Evolutionary conservation across 2,113 vertebrate species (phyloP).

Genomic region (Polyodon spathula): DNA sequence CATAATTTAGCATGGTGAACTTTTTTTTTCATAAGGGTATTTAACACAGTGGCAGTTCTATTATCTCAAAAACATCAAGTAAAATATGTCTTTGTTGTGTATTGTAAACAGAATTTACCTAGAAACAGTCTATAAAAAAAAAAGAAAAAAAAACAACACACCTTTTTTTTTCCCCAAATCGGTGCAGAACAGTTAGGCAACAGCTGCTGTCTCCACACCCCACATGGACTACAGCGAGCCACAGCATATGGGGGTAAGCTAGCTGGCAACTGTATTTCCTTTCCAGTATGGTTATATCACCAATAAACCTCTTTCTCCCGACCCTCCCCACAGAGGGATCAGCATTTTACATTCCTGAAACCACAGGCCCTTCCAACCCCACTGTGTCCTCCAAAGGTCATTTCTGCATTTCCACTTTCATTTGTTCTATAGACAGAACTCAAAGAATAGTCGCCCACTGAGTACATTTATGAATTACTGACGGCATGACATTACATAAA

Average conservation of each 20-base stretch:
- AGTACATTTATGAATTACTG: conserved; percentile 10
- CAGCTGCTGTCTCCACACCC: conserved; percentile 60
- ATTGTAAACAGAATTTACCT: no score
- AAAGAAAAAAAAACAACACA: no score
- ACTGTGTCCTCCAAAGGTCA: conserved; percentile 32
- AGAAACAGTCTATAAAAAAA: no score
- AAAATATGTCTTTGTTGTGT: no score
- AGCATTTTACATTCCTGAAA: conserved; percentile 40
- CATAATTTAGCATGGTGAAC: not conserved
- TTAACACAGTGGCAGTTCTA: not conserved
- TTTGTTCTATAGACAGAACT: conserved; percentile 21
- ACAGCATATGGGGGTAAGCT: conserved; percentile 50
- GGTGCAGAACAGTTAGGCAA: conserved; percentile 28
- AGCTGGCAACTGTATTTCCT: conserved; percentile 68
- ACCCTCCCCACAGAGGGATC: conserved; percentile 31
- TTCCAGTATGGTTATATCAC: conserved; percentile 26
- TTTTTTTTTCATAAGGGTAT: conserved; percentile 2
- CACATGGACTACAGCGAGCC: conserved; percentile 35
- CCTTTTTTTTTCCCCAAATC: not conserved
- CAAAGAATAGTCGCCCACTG: conserved; percentile 11
- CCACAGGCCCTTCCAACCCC: conserved; percentile 24
- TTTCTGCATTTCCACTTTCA: conserved; percentile 28
- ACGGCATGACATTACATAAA: not conserved
- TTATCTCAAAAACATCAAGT: no score
- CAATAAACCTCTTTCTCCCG: conserved; percentile 21